A percentile compares a stretch with the other conserved stretches of the same genome.
These are phyloP conservation scores for Cheilosia vernalis DNA, from an alignment of 2,888 invertebrate genomes.

Conservation along the genomic window DNA sequence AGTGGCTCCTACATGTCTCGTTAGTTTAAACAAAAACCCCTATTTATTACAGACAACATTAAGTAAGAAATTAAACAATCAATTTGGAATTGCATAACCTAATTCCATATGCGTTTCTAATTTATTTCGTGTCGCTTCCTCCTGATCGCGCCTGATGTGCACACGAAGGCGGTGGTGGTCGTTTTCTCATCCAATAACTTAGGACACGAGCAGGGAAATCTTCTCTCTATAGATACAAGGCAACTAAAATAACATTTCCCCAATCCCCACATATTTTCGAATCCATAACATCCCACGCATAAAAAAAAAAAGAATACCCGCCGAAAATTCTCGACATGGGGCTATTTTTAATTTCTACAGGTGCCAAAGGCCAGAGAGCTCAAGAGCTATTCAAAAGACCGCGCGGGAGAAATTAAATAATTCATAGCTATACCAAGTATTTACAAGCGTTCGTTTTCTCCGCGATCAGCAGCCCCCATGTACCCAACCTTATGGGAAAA, in stretches of 20 bases:
- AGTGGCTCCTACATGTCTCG: too few relatives aligned
- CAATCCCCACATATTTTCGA: slow-evolving; percentile 68
- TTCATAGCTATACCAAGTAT: slow-evolving; percentile 71
- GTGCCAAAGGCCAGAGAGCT: slow-evolving; percentile 66
- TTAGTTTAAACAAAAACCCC: neutral
- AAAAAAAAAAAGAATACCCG: slow-evolving; percentile 40
- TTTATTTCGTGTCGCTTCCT: slow-evolving; percentile 34
- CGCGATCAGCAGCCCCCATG: slow-evolving; percentile 13
- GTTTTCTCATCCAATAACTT: slow-evolving; percentile 67
- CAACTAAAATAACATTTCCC: slow-evolving; percentile 71
- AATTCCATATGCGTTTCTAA: slow-evolving; percentile 48
- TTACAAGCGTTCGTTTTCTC: slow-evolving; percentile 67
- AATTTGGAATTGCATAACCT: slow-evolving; percentile 45
- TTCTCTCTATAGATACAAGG: slow-evolving; percentile 59
- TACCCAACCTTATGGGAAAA: slow-evolving; percentile 22
- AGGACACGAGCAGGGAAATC: slow-evolving; percentile 60
- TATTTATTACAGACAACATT: neutral
- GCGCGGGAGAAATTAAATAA: slow-evolving; percentile 55
- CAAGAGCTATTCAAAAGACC: slow-evolving; percentile 55
- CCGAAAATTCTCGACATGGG: slow-evolving; percentile 64
- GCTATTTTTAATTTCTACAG: slow-evolving; percentile 73
- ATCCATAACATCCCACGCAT: slow-evolving; percentile 64
- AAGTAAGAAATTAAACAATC: slow-evolving; percentile 9
- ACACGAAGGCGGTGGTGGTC: slow-evolving; percentile 31
- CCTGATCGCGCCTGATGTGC: slow-evolving; percentile 13